These are phyloP conservation scores for Xiphias gladius DNA, from an alignment of 2,113 vertebrate genomes.

Conservation along the genomic window DNA sequence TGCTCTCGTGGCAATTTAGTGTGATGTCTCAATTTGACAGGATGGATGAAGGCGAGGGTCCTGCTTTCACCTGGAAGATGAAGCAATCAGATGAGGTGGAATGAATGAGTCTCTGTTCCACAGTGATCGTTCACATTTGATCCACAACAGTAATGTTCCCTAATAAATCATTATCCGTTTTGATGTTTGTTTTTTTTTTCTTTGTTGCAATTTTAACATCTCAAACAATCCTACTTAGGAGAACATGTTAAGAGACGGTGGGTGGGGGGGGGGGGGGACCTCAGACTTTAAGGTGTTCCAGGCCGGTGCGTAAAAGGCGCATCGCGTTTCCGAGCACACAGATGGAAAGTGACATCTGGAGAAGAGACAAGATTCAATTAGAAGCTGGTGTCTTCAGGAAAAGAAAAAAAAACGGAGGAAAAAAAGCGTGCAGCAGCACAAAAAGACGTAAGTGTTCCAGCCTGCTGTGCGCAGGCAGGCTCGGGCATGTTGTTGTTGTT, in stretches of 20 bases:
- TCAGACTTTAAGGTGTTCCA: constrained; percentile 38
- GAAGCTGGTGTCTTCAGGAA: constrained; percentile 76
- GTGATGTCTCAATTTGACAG: constrained; percentile 81
- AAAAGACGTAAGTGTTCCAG: constrained; percentile 46
- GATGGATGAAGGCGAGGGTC: constrained; percentile 14
- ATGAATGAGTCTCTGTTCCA: neutral
- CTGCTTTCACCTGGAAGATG: neutral
- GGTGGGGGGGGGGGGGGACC: neutral
- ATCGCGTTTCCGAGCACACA: constrained; percentile 87
- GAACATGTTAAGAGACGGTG: neutral
- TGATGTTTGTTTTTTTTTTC: neutral
- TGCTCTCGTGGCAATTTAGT: constrained; percentile 74
- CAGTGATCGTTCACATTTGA: neutral
- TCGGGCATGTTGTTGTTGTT: neutral
- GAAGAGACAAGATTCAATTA: constrained; percentile 91
- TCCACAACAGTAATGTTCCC: neutral
- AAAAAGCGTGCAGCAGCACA: constrained; percentile 30
- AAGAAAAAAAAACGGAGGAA: too few relatives aligned
- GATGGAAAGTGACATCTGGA: constrained; percentile 97
- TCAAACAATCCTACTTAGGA: neutral
- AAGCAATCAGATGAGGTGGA: neutral
- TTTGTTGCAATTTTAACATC: neutral
- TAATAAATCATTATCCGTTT: neutral
- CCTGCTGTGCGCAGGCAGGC: neutral
- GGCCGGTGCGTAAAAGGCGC: constrained; percentile 65